A percentile compares a stretch with the other conserved stretches of the same genome.
Evolutionary conservation across 2,113 vertebrate species (phyloP).

Genomic region (Microcebus jonahi): DNA sequence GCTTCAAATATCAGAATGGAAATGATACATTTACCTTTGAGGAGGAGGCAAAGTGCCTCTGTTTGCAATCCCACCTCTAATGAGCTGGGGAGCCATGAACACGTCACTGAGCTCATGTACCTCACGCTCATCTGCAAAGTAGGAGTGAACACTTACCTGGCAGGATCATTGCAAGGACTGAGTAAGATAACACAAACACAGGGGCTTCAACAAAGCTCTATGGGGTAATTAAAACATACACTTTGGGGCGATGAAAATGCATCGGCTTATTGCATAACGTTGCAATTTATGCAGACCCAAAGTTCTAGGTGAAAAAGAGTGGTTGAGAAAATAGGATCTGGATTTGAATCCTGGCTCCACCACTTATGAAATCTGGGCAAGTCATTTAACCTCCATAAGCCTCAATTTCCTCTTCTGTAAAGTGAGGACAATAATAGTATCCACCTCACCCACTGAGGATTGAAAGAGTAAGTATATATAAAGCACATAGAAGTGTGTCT

Average conservation of each 20-base stretch:
- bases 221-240: neutral
- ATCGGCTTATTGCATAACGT: neutral
- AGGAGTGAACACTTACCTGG: neutral
- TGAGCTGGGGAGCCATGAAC: neutral
- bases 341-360: neutral
- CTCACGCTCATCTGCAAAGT: neutral
- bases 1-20: neutral
- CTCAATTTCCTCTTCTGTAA: neutral
- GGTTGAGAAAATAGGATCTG: neutral
- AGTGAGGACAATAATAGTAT: neutral
- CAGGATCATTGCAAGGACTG: neutral
- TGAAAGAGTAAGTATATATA: neutral
- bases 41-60: too few species aligned
- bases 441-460: neutral
- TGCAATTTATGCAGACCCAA: neutral
- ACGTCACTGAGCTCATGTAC: rapidly evolving
- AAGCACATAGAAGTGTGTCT: neutral
- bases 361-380: neutral
- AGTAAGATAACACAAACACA: neutral
- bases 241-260: neutral
- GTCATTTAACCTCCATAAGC: neutral
- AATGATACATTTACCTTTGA: neutral
- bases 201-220: neutral
- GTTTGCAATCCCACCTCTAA: neutral
- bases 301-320: neutral